A percentile compares a stretch with the other conserved stretches of the same genome.
Evolutionary conservation across 2,797 vertebrate species (phyloP).

Genomic region (Protonibea diacanthus): DNA sequence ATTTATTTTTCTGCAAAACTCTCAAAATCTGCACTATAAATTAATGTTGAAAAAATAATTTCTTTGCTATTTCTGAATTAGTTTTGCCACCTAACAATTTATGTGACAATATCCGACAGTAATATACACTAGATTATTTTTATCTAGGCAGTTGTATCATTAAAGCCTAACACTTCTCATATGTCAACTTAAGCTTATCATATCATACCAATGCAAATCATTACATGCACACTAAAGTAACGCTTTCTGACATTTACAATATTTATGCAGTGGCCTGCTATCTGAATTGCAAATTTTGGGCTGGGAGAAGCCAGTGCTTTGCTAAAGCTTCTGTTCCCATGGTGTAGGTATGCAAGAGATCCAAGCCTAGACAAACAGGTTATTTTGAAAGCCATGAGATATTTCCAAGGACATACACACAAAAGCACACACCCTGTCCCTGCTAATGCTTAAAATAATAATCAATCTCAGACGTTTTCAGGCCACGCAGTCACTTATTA

Average conservation of each 20-base stretch:
- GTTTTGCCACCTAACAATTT: not conserved
- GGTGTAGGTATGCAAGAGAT: conserved; percentile 52
- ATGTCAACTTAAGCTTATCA: conserved; percentile 15
- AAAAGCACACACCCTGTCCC: conserved; percentile 53
- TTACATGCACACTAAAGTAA: conserved; percentile 9
- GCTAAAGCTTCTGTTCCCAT: conserved; percentile 64
- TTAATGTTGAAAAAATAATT: accelerated
- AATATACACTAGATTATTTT: not conserved
- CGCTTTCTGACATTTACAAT: conserved; percentile 26
- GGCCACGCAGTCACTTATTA: not conserved
- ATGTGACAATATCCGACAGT: conserved; percentile 3
- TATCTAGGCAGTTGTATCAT: too few relatives aligned
- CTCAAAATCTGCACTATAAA: not conserved
- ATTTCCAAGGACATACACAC: conserved; percentile 27
- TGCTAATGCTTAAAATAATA: conserved; percentile 43
- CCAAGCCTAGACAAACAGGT: conserved; percentile 75
- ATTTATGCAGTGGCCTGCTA: conserved; percentile 1
- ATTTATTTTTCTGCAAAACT: not conserved
- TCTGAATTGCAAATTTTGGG: conserved; percentile 30
- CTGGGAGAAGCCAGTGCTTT: conserved; percentile 3
- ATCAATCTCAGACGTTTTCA: conserved; percentile 23
- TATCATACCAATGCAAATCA: conserved; percentile 42
- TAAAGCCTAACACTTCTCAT: conserved; percentile 24
- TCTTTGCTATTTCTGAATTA: not conserved
- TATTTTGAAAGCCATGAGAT: conserved; percentile 59